Evolutionary conservation across 2,888 invertebrate species (phyloP).

Genomic region (Andricus quercusramuli): DNA sequence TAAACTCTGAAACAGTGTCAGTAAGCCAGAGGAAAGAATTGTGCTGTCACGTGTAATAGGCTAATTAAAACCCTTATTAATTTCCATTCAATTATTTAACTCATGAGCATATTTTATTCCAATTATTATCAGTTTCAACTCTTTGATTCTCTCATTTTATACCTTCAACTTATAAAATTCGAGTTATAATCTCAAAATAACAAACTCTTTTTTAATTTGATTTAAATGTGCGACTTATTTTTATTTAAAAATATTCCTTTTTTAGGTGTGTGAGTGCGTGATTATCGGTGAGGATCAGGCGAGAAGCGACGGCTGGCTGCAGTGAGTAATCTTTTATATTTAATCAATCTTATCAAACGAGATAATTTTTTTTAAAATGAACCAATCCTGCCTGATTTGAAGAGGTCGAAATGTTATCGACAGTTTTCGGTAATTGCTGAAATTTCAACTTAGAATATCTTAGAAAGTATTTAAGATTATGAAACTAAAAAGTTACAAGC

Average conservation of each 20-base stretch:
- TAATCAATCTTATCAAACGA: neutral
- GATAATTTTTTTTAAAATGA: neutral
- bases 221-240: no score
- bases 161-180: neutral
- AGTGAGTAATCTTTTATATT: constrained; percentile 4
- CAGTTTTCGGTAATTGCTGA: neutral
- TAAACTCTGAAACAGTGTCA: constrained; percentile 57
- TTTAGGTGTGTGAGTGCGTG: constrained; percentile 24
- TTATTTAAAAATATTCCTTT: neutral
- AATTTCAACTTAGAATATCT: no score
- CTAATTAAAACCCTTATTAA: no score
- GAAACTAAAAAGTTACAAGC: neutral
- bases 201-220: neutral
- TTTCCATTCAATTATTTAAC: neutral
- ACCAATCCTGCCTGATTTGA: neutral
- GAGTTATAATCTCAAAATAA: neutral
- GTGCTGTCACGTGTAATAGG: constrained; percentile 39
- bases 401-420: constrained; percentile 16
- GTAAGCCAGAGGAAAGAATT: constrained; percentile 51
- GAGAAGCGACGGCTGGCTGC: neutral
- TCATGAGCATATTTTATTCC: neutral
- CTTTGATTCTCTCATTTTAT: neutral
- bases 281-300: neutral
- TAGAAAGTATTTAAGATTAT: no score
- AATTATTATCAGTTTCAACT: neutral